phyloP scores from a whole-genome alignment of 2,797 vertebrate genomes.

The Heteromormyrus szaboi region DNA sequence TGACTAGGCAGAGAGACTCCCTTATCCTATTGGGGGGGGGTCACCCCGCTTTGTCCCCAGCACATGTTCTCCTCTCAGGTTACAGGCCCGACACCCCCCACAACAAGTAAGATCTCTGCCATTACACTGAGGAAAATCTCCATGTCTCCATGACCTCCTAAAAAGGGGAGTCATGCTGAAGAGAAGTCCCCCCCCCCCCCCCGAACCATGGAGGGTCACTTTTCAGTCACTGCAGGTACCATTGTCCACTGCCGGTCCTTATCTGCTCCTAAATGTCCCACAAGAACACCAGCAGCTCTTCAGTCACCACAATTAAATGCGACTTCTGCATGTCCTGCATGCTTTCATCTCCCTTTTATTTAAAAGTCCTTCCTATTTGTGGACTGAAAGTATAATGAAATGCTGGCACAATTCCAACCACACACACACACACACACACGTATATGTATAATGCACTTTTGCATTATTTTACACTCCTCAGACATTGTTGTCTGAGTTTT shows the following conservation, averaged over 20 bases:
- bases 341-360: constrained; percentile 53
- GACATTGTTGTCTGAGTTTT: not conserved
- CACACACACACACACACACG: not conserved
- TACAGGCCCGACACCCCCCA: constrained; percentile 17
- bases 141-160: not conserved
- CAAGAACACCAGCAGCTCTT: not conserved
- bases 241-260: not conserved
- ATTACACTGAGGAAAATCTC: not conserved
- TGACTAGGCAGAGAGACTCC: constrained; percentile 19
- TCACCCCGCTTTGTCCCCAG: not conserved
- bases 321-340: constrained; percentile 17
- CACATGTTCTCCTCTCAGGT: constrained; percentile 46
- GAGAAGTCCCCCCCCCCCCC: not conserved
- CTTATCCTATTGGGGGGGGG: not conserved
- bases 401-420: not conserved
- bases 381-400: not conserved
- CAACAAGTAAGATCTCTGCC: not conserved
- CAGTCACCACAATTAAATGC: constrained; percentile 43
- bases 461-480: not conserved
- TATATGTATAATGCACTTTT: not conserved
- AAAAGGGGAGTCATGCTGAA: not conserved
- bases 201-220: not conserved
- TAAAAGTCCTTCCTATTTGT: not conserved
- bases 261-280: not conserved
- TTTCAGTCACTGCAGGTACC: not conserved